Evolutionary conservation across 2,888 invertebrate genomes (phyloP).

Genomic region (Tromatobia lineatoria): DNA sequence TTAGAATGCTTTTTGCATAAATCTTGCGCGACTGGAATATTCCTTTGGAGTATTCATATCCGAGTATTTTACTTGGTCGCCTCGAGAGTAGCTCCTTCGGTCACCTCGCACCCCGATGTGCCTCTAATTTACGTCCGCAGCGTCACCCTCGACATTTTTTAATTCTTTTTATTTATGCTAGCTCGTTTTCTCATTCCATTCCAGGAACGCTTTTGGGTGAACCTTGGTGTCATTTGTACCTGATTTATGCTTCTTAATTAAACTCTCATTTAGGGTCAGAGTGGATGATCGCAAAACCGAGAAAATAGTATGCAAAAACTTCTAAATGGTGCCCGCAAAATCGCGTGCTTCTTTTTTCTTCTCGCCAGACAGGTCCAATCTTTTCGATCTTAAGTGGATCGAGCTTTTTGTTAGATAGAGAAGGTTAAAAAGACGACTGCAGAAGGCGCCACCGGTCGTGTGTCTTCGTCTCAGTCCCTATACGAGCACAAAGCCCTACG

Average conservation of each 20-base stretch:
- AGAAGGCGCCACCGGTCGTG: conserved; percentile 42
- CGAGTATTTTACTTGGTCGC: conserved; percentile 42
- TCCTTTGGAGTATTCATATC: conserved; percentile 45
- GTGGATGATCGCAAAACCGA: conserved; percentile 39
- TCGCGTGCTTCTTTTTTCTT: conserved; percentile 29
- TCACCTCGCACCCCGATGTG: conserved; percentile 52
- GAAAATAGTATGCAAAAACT: conserved; percentile 57
- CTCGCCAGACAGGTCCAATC: conserved; percentile 71
- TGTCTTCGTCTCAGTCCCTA: conserved; percentile 64
- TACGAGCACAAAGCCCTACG: conserved; percentile 45
- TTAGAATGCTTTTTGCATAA: neutral
- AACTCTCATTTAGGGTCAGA: conserved; percentile 78
- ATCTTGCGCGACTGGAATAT: conserved; percentile 33
- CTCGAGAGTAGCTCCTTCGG: conserved; percentile 61
- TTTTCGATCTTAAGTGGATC: conserved; percentile 77
- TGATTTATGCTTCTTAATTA: conserved; percentile 84
- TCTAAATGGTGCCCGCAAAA: conserved; percentile 41
- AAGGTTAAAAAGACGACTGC: neutral
- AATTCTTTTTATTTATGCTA: conserved; percentile 30
- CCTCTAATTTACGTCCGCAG: conserved; percentile 53
- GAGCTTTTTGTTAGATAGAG: conserved; percentile 59
- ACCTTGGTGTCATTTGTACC: conserved; percentile 74
- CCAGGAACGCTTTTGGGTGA: conserved; percentile 29
- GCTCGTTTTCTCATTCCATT: conserved; percentile 42
- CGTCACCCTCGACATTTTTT: conserved; percentile 36